phyloP scores from a whole-genome alignment of 2,113 vertebrate species.

The Copsychus sechellarum region DNA sequence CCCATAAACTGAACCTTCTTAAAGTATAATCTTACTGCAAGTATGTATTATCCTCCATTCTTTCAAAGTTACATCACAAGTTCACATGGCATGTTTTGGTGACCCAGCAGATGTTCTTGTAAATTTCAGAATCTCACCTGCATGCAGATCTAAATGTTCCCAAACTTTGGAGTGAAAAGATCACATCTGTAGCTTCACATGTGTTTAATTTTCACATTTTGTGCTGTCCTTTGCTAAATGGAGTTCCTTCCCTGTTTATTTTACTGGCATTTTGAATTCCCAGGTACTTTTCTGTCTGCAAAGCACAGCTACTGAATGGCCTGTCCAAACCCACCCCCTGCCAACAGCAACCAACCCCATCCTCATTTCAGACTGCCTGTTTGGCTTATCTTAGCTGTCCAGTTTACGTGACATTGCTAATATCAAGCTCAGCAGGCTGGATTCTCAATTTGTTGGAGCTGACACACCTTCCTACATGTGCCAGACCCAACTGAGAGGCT shows the following conservation, averaged over 20 bases:
- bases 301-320: neutral
- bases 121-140: neutral
- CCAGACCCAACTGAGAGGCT: neutral
- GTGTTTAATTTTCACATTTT: neutral
- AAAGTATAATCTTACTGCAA: neutral
- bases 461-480: neutral
- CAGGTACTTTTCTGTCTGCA: neutral
- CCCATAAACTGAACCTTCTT: neutral
- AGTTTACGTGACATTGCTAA: neutral
- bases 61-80: neutral
- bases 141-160: neutral
- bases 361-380: neutral
- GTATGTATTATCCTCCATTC: neutral
- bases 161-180: neutral
- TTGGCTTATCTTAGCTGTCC: neutral
- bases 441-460: neutral
- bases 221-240: neutral
- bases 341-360: neutral
- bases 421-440: neutral
- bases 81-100: neutral
- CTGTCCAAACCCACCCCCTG: neutral
- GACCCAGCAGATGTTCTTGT: neutral
- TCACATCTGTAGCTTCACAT: neutral
- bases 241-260: neutral
- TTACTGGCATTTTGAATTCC: neutral